A percentile compares a stretch with the other conserved stretches of the same genome.
These are phyloP conservation scores for Microplitis mediator DNA, from an alignment of 1,140 invertebrate species.

Conservation along the genomic window DNA sequence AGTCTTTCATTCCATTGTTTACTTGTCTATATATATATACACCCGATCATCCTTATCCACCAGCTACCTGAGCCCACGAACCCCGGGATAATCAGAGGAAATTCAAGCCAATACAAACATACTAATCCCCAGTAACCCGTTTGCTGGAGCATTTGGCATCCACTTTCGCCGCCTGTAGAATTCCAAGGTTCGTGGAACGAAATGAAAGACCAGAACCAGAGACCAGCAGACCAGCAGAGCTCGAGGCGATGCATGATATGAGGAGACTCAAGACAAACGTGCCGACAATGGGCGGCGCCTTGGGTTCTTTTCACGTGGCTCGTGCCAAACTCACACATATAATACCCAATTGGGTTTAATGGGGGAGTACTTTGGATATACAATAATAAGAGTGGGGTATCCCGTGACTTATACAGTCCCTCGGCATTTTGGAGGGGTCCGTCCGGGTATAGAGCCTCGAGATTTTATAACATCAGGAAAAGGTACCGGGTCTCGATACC, in stretches of 20 bases:
- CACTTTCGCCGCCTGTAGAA: background rate
- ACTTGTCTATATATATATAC: too few species aligned
- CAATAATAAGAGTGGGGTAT: constrained; percentile 23
- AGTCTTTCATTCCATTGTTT: too few species aligned
- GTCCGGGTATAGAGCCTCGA: background rate
- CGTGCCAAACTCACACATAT: constrained; percentile 35
- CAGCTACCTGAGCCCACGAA: too few species aligned
- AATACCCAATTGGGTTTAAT: constrained; percentile 9
- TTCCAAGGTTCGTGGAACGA: background rate
- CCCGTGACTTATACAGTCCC: constrained; percentile 38
- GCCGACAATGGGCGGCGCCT: constrained; percentile 28
- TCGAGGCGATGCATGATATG: constrained; percentile 5
- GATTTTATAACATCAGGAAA: constrained; percentile 16
- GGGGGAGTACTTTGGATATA: constrained; percentile 34
- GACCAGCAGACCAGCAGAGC: constrained; percentile 14
- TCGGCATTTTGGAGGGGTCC: background rate
- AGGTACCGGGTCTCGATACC: constrained; percentile 5
- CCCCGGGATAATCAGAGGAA: too few species aligned
- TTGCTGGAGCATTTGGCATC: background rate
- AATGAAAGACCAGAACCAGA: too few species aligned
- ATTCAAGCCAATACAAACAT: too few species aligned
- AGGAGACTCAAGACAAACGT: constrained; percentile 16
- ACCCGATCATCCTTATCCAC: too few species aligned
- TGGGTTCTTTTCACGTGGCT: constrained; percentile 32
- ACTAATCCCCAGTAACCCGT: background rate